Conservation (phyloP, 2,888 invertebrate genomes). For the Coelogynopora nodosa region DNA sequence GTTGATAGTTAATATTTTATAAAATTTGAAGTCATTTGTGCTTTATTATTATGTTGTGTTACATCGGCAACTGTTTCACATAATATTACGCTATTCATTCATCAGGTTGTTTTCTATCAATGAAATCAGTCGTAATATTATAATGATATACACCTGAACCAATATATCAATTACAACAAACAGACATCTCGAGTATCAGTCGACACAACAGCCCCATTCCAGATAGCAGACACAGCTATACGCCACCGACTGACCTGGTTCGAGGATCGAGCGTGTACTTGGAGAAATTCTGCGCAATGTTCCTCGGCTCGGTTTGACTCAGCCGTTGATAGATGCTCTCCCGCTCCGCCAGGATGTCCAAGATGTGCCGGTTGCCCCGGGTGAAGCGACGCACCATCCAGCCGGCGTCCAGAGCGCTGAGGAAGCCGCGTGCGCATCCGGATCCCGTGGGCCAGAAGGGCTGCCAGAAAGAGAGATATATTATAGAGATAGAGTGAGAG, state of each 20-base stretch:
- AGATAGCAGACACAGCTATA: neutral
- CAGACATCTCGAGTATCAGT: neutral
- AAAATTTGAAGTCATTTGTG: no score
- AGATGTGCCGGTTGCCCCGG: conserved; percentile 8
- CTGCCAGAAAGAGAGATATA: conserved; percentile 51
- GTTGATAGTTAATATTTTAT: no score
- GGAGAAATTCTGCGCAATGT: conserved; percentile 76
- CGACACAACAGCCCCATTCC: neutral
- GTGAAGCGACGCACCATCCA: conserved; percentile 79
- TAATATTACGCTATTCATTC: no score
- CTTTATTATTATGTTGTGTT: no score
- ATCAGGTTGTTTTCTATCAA: no score
- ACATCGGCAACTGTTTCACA: no score
- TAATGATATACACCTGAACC: neutral
- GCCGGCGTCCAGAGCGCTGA: conserved; percentile 88
- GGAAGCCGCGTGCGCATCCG: conserved; percentile 91
- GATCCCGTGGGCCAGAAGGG: conserved; percentile 97
- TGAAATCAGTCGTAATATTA: no score
- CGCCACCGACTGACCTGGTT: conserved; percentile 5
- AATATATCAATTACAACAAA: no score
- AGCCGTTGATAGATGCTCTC: conserved; percentile 84
- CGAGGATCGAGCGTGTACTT: conserved; percentile 36
- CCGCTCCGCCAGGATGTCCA: conserved; percentile 78
- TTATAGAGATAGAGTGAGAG: neutral
- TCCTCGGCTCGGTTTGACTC: conserved; percentile 93